Evolutionary conservation across 2,797 vertebrate species (phyloP).

Genomic region (Epinephelus awoara): DNA sequence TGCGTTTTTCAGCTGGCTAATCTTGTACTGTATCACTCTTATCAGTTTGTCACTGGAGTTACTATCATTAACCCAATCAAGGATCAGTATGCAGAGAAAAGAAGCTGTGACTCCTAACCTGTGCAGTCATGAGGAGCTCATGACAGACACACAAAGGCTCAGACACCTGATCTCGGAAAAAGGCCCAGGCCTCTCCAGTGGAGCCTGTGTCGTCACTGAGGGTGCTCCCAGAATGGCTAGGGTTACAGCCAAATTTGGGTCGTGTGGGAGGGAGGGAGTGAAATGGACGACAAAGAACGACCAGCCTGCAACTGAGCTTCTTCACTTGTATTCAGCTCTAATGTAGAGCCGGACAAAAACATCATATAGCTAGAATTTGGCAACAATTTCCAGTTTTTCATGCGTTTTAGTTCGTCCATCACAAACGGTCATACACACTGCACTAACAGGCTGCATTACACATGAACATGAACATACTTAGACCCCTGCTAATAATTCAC

Average conservation of each 20-base stretch:
- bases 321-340: constrained; percentile 22
- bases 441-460: neutral
- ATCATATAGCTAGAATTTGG: neutral
- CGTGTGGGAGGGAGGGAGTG: constrained; percentile 59
- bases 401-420: neutral
- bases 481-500: constrained; percentile 81
- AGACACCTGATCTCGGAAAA: constrained; percentile 86
- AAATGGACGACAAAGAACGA: constrained; percentile 25
- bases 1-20: constrained; percentile 12
- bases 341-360: constrained; percentile 7
- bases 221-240: constrained; percentile 58
- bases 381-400: neutral
- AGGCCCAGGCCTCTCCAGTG: constrained; percentile 54
- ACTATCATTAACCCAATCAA: constrained; percentile 44
- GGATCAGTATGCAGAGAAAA: constrained; percentile 54
- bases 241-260: constrained; percentile 80
- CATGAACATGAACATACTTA: constrained; percentile 35
- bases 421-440: neutral
- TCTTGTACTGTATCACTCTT: constrained; percentile 25
- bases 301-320: constrained; percentile 11
- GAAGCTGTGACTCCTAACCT: constrained; percentile 31
- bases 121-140: constrained; percentile 28
- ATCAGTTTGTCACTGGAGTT: constrained; percentile 37
- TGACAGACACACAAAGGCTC: constrained; percentile 72
- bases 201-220: constrained; percentile 56